Conservation (phyloP, 2,888 invertebrate species). For the Xylophagus ater region DNA sequence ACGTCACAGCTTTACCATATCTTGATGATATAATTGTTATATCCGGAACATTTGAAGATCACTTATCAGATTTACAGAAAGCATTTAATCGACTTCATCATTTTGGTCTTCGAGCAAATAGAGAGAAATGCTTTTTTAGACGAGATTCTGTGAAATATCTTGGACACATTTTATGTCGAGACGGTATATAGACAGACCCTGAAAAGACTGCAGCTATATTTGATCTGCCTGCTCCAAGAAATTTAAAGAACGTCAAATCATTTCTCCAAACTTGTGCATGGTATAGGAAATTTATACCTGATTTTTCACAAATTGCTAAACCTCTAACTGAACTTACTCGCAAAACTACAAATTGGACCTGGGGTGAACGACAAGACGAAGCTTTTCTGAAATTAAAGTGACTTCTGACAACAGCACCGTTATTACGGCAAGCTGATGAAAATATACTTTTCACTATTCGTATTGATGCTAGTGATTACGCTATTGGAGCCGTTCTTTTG, state of each 20-base stretch:
- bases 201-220: conserved; percentile 19
- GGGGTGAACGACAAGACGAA: conserved; percentile 18
- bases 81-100: conserved; percentile 21
- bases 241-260: conserved; percentile 16
- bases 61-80: conserved; percentile 20
- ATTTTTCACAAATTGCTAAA: conserved; percentile 18
- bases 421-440: conserved; percentile 21
- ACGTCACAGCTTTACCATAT: conserved; percentile 18
- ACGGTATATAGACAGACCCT: conserved; percentile 19
- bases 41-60: conserved; percentile 19
- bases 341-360: conserved; percentile 23
- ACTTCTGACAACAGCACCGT: conserved; percentile 18
- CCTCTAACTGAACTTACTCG: conserved; percentile 24
- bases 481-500: conserved; percentile 18
- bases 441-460: conserved; percentile 23
- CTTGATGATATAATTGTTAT: conserved; percentile 23
- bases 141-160: conserved; percentile 12
- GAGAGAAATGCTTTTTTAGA: conserved; percentile 9
- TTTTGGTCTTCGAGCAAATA: conserved; percentile 16
- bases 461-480: conserved; percentile 26
- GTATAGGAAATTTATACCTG: conserved; percentile 16
- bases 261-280: conserved; percentile 17
- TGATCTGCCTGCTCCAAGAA: conserved; percentile 16
- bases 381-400: conserved; percentile 19
- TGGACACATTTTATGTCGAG: conserved; percentile 13